phyloP scores from a whole-genome alignment of 2,113 vertebrate genomes.

The Furnarius figulus region DNA sequence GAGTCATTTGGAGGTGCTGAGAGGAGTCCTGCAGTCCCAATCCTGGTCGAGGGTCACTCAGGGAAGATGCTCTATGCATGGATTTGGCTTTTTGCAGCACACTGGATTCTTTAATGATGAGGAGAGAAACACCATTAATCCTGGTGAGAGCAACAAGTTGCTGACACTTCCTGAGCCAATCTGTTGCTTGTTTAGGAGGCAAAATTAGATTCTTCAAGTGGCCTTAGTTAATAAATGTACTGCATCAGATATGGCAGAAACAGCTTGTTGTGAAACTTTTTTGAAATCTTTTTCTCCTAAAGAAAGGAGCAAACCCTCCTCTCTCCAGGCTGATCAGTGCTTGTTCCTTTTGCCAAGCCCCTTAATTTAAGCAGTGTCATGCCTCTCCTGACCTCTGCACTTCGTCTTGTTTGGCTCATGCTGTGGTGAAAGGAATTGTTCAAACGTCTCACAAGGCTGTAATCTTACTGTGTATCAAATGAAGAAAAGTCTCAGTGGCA shows the following conservation, averaged over 20 bases:
- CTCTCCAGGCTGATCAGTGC: background rate
- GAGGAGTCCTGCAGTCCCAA: rapidly evolving
- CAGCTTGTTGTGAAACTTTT: background rate
- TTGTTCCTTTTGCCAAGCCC: background rate
- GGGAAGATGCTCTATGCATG: background rate
- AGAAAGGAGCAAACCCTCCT: background rate
- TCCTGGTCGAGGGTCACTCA: no score
- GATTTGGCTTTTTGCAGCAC: background rate
- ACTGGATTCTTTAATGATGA: background rate
- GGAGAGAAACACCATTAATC: background rate
- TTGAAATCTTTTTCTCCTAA: background rate
- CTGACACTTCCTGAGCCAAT: background rate
- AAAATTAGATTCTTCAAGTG: background rate
- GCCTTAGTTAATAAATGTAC: background rate
- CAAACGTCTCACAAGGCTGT: rapidly evolving
- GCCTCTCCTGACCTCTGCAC: background rate
- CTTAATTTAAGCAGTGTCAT: background rate
- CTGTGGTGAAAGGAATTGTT: background rate
- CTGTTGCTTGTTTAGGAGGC: background rate
- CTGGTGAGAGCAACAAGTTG: background rate
- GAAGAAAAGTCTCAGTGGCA: background rate
- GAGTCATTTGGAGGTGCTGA: rapidly evolving
- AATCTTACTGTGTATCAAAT: background rate
- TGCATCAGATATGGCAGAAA: background rate
- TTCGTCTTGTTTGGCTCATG: background rate